Base-by-base conservation (phyloP, 1,140 invertebrate genomes). In the Caenorhabditis briggsae region DNA sequence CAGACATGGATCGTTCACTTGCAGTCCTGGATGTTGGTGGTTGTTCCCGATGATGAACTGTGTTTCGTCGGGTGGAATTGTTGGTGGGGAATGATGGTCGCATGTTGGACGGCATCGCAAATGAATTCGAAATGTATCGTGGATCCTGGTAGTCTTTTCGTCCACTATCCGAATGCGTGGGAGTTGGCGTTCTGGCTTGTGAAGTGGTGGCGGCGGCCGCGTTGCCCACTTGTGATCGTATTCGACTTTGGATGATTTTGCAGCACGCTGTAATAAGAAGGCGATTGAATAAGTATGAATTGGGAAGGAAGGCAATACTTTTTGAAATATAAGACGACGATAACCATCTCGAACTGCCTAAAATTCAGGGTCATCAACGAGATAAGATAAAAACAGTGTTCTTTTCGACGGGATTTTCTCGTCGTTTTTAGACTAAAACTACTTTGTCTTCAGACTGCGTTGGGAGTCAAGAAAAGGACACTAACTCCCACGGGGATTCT, bases 101-200 rank as follows among this genome's bases (percentile, higher is more conserved):
- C 70, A 78, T 78, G 46, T 78, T 78, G 46, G 70, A 78, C n/a
- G 70, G 70, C 70, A 78, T 78, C 11, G n/a, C 70, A 53, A 78
- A 78, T 23, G 70, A 78, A 78, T 78, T 78, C 20, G 70, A 78
- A 78, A 78, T 50, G 46, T 46, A 78, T 50, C 70, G 25, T 43
- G 46, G 43, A 78, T 59, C 82, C 55, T 83, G 82, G 43, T 83
- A 83, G 55, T 83, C 82, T 20, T 83, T 83, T 6, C 58, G 53
- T 61, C 70, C 70, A 78, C 43, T 55, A 7, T 83, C 82, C 41
- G 82, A 59, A 20, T 83, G 58, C 23, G 58, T 58, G 5, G 82
- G 82, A 7, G 82, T 83, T 46, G 82, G 55, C 20, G 82, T 58
- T 50, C 55, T 83, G 55, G 55, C 55, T 83, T 58, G 55, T 58